Percentiles rank a stretch among this genome's conserved stretches.
Evolutionary conservation across 1,140 invertebrate species (phyloP).

Genomic region (Brachionus asplanchnoidis): DNA sequence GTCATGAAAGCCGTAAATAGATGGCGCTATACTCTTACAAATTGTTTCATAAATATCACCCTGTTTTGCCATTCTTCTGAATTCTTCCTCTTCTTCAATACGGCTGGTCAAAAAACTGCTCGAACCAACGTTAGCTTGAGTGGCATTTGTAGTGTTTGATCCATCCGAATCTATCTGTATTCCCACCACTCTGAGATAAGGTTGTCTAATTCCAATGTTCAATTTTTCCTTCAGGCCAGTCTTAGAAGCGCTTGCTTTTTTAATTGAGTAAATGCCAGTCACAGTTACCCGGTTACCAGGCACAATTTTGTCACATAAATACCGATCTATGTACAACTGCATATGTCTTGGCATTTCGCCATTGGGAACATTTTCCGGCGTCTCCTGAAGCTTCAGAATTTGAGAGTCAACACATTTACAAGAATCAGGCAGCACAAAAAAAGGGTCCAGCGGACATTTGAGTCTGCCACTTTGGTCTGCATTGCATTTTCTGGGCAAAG

Average conservation of each 20-base stretch:
- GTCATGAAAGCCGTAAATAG: slow-evolving; percentile 87
- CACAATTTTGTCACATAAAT: slow-evolving; percentile 87
- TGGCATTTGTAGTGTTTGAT: slow-evolving; percentile 49
- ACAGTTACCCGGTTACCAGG: slow-evolving; percentile 91
- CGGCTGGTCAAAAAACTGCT: slow-evolving; percentile 48
- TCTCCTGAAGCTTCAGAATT: slow-evolving; percentile 82
- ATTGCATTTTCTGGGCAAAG: slow-evolving; percentile 84
- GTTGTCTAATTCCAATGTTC: slow-evolving; percentile 81
- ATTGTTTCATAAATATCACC: slow-evolving; percentile 84
- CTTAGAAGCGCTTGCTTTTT: slow-evolving; percentile 68
- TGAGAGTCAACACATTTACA: slow-evolving; percentile 92
- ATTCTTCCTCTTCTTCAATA: slow-evolving; percentile 81
- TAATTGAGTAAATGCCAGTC: slow-evolving; percentile 93
- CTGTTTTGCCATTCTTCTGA: slow-evolving; percentile 74
- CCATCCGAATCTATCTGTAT: slow-evolving; percentile 78
- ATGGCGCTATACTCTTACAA: slow-evolving; percentile 86
- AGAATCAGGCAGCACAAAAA: slow-evolving; percentile 93
- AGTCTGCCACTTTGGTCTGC: slow-evolving; percentile 46
- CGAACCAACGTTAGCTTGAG: slow-evolving; percentile 57
- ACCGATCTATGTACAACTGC: slow-evolving; percentile 67
- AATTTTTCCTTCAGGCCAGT: slow-evolving; percentile 62
- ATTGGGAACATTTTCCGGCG: slow-evolving; percentile 90
- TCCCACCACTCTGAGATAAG: slow-evolving; percentile 89
- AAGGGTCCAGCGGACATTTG: slow-evolving; percentile 94
- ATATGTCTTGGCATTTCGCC: slow-evolving; percentile 97